These are phyloP conservation scores for Alfaro cultratus DNA, from an alignment of 2,797 vertebrate species.

Conservation along the genomic window DNA sequence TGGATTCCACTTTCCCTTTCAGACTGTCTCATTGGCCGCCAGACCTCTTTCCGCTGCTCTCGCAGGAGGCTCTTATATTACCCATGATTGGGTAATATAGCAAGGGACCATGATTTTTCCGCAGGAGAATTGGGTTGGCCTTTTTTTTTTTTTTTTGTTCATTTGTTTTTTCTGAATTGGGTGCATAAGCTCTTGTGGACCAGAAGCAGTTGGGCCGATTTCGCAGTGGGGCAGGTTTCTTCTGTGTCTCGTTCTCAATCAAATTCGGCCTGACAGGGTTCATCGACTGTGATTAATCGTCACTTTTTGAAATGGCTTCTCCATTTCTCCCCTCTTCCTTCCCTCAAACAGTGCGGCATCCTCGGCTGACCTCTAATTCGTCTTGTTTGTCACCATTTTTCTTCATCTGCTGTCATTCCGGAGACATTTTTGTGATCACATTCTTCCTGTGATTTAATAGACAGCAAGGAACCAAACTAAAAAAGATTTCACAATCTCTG, in stretches of 20 bases:
- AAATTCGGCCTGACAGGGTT: slow-evolving; percentile 59
- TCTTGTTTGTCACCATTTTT: slow-evolving; percentile 47
- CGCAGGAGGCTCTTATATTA: slow-evolving; percentile 36
- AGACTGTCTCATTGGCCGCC: slow-evolving; percentile 50
- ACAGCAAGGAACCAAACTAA: background rate
- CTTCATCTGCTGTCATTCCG: slow-evolving; percentile 59
- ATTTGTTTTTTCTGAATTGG: slow-evolving; percentile 14
- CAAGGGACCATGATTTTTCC: slow-evolving; percentile 18
- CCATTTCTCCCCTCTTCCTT: slow-evolving; percentile 6
- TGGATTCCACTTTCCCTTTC: slow-evolving; percentile 30
- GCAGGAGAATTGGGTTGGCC: slow-evolving; percentile 26
- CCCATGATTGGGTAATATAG: slow-evolving; percentile 23
- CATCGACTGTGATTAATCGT: slow-evolving; percentile 72
- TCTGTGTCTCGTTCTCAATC: slow-evolving; percentile 42
- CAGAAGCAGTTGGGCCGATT: slow-evolving; percentile 16
- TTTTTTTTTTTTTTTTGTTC: background rate
- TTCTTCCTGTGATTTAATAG: slow-evolving; percentile 14
- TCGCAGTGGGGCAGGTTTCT: slow-evolving; percentile 15
- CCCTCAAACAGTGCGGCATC: slow-evolving; percentile 5
- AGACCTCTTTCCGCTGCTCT: slow-evolving; percentile 12
- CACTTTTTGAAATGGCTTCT: slow-evolving; percentile 34
- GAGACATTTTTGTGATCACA: slow-evolving; percentile 13
- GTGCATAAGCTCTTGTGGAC: slow-evolving; percentile 21
- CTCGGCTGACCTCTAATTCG: slow-evolving; percentile 30
- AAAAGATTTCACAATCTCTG: background rate